Evolutionary conservation across 2,888 invertebrate species (phyloP).

Genomic region (Matsumyia berberina): DNA sequence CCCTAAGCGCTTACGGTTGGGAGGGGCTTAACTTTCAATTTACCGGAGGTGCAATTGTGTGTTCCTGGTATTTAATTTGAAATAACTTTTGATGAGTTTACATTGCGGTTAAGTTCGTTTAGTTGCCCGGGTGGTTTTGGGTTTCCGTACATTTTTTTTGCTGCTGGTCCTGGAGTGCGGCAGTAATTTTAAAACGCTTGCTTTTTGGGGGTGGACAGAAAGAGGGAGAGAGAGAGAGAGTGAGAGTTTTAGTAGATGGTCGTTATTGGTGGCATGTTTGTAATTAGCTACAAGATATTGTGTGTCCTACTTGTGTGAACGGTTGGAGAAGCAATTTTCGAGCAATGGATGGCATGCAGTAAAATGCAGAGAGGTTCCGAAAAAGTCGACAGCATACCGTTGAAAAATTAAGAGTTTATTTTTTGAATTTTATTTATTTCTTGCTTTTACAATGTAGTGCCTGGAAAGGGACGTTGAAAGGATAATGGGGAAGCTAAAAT

Average conservation of each 20-base stretch:
- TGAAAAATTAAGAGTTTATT: too few relatives aligned
- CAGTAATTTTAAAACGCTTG: constrained; percentile 10
- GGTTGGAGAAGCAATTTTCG: background rate
- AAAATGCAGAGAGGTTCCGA: too few relatives aligned
- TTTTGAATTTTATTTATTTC: too few relatives aligned
- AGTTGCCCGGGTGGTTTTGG: constrained; percentile 22
- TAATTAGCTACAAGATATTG: constrained; percentile 19
- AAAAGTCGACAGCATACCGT: too few relatives aligned
- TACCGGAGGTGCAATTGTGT: constrained; percentile 65
- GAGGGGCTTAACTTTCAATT: constrained; percentile 49
- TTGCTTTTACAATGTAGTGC: too few relatives aligned
- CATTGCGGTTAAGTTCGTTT: constrained; percentile 64
- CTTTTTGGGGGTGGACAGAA: background rate
- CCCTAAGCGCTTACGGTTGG: constrained; percentile 28
- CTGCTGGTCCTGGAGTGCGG: background rate
- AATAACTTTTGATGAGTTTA: constrained; percentile 72
- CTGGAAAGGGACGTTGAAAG: too few relatives aligned
- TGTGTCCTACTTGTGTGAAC: background rate
- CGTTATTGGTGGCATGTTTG: constrained; percentile 1
- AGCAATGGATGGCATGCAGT: too few relatives aligned
- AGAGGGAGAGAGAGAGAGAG: background rate
- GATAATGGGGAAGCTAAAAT: too few relatives aligned
- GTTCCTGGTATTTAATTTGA: constrained; percentile 69
- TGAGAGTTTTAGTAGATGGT: constrained; percentile 6
- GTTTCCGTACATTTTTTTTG: constrained; percentile 10